A percentile compares a stretch with the other conserved stretches of the same genome.
Conservation (phyloP, 2,113 vertebrate genomes). For the Ctenodactylus gundi region DNA sequence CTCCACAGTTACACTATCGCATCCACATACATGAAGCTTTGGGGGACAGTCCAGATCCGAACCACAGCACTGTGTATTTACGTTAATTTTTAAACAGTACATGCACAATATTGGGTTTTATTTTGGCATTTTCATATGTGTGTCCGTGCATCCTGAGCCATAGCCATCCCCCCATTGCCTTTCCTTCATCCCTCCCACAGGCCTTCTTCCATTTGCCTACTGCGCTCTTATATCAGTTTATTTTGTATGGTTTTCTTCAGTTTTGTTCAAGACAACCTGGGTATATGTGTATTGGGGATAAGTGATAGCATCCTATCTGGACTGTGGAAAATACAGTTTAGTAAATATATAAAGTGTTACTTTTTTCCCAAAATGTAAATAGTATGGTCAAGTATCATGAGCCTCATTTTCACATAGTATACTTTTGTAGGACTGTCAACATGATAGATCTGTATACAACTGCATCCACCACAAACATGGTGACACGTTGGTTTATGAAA, state of each 20-base stretch:
- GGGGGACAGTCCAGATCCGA: no score
- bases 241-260: not conserved
- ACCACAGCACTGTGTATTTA: no score
- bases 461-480: no score
- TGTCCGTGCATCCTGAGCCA: no score
- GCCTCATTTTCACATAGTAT: fast-evolving
- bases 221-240: not conserved
- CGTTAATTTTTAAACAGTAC: not conserved
- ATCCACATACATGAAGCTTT: no score
- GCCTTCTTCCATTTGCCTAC: not conserved
- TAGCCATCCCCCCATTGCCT: not conserved
- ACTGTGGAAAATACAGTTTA: not conserved
- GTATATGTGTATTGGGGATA: not conserved
- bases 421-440: not conserved
- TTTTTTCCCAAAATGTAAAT: no score
- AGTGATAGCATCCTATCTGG: not conserved
- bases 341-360: not conserved
- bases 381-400: no score
- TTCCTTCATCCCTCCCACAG: not conserved
- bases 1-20: no score
- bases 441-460: not conserved
- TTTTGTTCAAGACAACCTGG: not conserved
- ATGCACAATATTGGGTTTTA: not conserved
- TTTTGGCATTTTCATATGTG: not conserved
- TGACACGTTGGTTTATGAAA: not conserved